Evolutionary conservation across 2,797 vertebrate species (phyloP).

Genomic region (Echeneis naucrates): DNA sequence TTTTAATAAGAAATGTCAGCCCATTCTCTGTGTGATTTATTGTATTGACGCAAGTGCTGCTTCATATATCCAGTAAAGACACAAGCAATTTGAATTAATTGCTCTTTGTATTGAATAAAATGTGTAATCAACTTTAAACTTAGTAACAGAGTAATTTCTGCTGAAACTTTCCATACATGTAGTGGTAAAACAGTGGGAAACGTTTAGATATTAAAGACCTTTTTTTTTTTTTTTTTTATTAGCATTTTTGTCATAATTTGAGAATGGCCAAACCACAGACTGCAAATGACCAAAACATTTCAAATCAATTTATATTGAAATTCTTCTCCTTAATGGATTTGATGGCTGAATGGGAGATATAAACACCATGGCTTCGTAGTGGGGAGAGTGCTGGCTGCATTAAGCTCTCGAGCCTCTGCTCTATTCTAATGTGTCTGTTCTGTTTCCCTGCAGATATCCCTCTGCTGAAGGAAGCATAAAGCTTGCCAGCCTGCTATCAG

Average conservation of each 20-base stretch:
- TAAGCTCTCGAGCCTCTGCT: not conserved
- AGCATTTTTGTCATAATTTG: not conserved
- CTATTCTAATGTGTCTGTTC: slow-evolving; percentile 37
- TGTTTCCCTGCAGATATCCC: slow-evolving; percentile 91
- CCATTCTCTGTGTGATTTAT: not conserved
- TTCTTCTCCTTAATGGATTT: slow-evolving; percentile 9
- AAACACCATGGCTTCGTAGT: not conserved
- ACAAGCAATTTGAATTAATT: not conserved
- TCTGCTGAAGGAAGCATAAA: slow-evolving; percentile 98
- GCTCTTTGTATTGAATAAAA: not conserved
- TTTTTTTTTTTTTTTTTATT: no score
- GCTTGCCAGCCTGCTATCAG: slow-evolving; percentile 71
- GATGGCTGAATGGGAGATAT: not conserved
- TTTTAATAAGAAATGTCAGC: slow-evolving; percentile 11
- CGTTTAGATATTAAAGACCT: not conserved
- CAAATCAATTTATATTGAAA: not conserved
- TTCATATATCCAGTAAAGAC: not conserved
- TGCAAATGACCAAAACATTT: not conserved
- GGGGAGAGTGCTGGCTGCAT: slow-evolving; percentile 1
- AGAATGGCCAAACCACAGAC: not conserved
- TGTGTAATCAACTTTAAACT: not conserved
- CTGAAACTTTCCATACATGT: not conserved
- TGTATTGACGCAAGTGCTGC: not conserved
- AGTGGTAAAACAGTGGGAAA: not conserved
- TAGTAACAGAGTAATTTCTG: not conserved